Evolutionary conservation across 1,140 invertebrate species (phyloP), one percentile per base, ranked within the genome.

Genomic region (Grapholita molesta): DNA sequence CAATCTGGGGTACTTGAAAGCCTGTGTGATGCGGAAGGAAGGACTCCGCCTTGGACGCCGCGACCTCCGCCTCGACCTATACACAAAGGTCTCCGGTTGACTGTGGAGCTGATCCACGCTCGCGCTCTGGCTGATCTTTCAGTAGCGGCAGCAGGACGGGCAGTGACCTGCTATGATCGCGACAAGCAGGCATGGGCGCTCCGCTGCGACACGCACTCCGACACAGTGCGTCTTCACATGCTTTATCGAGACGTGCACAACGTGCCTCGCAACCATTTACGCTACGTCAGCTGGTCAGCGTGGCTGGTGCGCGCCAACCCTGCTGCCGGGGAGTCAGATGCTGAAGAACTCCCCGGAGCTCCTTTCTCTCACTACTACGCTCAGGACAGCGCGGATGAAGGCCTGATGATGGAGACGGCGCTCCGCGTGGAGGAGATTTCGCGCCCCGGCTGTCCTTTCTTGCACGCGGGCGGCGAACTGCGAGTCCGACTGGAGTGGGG

Each of bases 191-290:
- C 95, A 0, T 98, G 97, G 97, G 93, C 94, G 23, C 91, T 98
- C 15, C 94, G 97, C 72, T 95, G 95, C 6, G 96, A 97, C 83
- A 94, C 96, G 8, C 96, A 97, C 76, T 96, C 95, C 0, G 96
- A 97, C 72, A 95, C 94, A 4, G 94, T 97, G 25, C 92, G 95
- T 28, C 91, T 98, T 12, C 95, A 96, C 65, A 94, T 98, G 83
- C 95, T 97, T 70, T 97, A 96, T 92, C 96, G 96, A 66, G 96
- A 97, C 79, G 95, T 97, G 18, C 95, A 96, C 77, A 96, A 97
- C 78, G 96, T 98, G 12, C 97, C 97, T 0, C 91, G 96, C 32
- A 97, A 97, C 84, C 96, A 97, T 88, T 89, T 96, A 28, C 94
- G 95, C 71, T 97, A 96, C 83, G 95, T 97, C 0, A 95, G 95